phyloP scores from a whole-genome alignment of 2,113 vertebrate species.

The Fukomys damarensis region DNA sequence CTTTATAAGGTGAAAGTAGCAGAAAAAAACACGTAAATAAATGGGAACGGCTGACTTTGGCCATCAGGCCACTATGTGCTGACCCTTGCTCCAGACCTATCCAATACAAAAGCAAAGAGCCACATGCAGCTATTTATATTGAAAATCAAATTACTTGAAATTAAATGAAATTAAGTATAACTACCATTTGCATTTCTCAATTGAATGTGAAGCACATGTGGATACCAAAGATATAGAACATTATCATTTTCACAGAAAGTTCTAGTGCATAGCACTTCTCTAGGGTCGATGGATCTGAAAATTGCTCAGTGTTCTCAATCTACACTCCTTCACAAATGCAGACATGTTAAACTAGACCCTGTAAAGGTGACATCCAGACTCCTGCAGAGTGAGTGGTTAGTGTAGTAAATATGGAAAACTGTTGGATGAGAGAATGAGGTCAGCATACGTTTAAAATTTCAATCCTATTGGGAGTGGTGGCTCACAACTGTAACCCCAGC shows the following conservation, averaged over 20 bases:
- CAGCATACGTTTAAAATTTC: background rate
- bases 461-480: background rate
- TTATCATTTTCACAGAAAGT: background rate
- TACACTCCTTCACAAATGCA: background rate
- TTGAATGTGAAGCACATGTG: background rate
- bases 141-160: conserved; percentile 50
- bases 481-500: background rate
- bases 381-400: background rate
- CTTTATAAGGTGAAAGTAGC: background rate
- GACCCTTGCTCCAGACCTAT: background rate
- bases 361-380: background rate
- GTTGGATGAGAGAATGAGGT: background rate
- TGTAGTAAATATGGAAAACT: background rate
- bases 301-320: background rate
- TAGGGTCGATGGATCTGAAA: background rate
- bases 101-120: background rate
- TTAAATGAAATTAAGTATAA: conserved; percentile 3
- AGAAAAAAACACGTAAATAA: background rate
- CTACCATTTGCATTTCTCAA: background rate
- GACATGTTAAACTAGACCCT: background rate
- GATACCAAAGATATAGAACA: background rate
- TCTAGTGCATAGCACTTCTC: background rate
- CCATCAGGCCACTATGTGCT: background rate
- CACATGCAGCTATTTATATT: background rate
- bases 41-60: background rate